Conservation (phyloP, 2,888 invertebrate species). For the Sarcophaga subvicina region DNA sequence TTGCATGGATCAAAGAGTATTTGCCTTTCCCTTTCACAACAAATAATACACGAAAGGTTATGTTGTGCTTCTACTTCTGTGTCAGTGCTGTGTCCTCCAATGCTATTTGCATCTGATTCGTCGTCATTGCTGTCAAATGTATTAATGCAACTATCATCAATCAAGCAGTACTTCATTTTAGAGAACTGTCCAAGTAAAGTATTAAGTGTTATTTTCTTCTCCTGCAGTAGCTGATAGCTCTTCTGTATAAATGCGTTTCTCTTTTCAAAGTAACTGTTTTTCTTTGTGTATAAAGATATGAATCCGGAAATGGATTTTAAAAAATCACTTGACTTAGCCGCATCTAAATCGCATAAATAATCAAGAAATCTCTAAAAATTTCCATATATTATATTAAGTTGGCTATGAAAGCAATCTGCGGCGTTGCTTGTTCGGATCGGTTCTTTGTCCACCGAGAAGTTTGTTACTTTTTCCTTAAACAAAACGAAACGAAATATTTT, state of each 20-base stretch:
- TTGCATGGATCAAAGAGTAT: conserved; percentile 49
- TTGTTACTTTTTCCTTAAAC: no score
- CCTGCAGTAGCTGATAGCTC: conserved; percentile 33
- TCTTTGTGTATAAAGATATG: no score
- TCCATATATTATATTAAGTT: conserved; percentile 51
- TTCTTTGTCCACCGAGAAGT: no score
- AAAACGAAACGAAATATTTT: no score
- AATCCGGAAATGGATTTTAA: no score
- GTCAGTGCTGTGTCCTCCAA: no score
- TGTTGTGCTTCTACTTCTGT: no score
- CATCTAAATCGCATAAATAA: no score
- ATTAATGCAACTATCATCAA: conserved; percentile 53
- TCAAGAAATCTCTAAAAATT: conserved; percentile 42
- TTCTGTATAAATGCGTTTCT: conserved; percentile 44
- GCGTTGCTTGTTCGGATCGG: conserved; percentile 56
- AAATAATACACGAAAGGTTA: no score
- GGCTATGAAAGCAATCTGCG: conserved; percentile 39
- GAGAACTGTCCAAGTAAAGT: conserved; percentile 56
- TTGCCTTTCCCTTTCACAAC: conserved; percentile 14
- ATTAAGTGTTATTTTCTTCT: conserved; percentile 6
- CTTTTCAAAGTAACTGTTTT: conserved; percentile 18
- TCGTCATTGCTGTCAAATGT: conserved; percentile 1
- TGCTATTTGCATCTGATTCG: conserved; percentile 47
- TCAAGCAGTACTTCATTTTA: conserved; percentile 58
- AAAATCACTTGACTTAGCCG: no score